Evolutionary conservation across 2,797 vertebrate species (phyloP), one percentile per base, ranked within the genome.

Genomic region (Notamacropus eugenii): DNA sequence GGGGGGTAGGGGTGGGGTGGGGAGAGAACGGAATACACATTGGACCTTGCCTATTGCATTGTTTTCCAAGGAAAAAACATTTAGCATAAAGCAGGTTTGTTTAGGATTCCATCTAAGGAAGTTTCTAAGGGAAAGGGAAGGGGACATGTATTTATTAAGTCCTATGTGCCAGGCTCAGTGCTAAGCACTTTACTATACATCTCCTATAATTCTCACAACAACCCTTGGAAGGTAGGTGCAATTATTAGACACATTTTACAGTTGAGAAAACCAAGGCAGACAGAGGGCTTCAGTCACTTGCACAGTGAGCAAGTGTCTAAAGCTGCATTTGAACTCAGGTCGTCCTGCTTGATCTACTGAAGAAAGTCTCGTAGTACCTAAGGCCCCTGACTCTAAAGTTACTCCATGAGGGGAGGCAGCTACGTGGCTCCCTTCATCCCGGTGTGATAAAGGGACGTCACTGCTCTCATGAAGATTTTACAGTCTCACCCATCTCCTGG

Each of bases 401-500:
- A n/a, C 12, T 67, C 31, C 5, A 16, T 34, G 46, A 93, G 95
- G 54, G 91, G 92, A 93, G 95, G 95, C 95, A 93, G 95, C 97
- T 96, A 95, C 24, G 46, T n/a, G 24, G 57, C 0, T 24, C 28
- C 59, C 93, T 94, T 92, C 55, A 56, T 57, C 62, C 95, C 28
- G 5, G 55, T 90, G 93, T 90, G 90, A 91, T 93, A 91, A 74
- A 82, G 92, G 94, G 91, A 87, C 93, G 14, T 91, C 93, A 91
- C 5, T 29, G 74, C 94, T 92, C 95, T 96, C 95, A 93, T 91
- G 74, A 93, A 67, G 5, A 67, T 67, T 34, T 10, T 67, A 34
- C 59, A 67, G 4, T 67, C 5, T 67, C 14, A 14, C 34, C 97
- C 96, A 58, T 94, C 97, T 97, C 97, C 97, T 97, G 98, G 98